A percentile compares a stretch with the other conserved stretches of the same genome.
These are phyloP conservation scores for Mesaphorura yosii DNA, from an alignment of 1,140 invertebrate genomes.

Conservation along the genomic window DNA sequence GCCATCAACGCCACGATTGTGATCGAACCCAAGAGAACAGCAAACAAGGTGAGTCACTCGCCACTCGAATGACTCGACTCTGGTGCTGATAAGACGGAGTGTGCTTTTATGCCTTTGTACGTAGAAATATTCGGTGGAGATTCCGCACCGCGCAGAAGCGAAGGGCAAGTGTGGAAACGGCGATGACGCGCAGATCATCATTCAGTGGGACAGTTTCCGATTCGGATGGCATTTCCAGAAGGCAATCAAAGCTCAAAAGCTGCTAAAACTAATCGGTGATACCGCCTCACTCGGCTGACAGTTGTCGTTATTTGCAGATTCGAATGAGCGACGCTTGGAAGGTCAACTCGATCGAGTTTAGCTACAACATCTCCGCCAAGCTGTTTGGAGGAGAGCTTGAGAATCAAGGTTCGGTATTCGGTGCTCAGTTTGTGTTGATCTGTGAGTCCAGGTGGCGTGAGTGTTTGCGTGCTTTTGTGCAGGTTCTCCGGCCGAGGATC, in stretches of 20 bases:
- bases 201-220: conserved; percentile 26
- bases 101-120: background rate
- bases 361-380: conserved; percentile 43
- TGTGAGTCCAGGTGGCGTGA: no score
- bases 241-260: conserved; percentile 8
- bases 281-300: background rate
- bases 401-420: no score
- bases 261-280: background rate
- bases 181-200: conserved; percentile 23
- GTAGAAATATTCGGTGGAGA: conserved; percentile 22
- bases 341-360: conserved; percentile 56
- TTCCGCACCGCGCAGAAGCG: conserved; percentile 21
- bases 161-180: conserved; percentile 28
- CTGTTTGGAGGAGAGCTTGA: conserved; percentile 39
- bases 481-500: conserved; percentile 10
- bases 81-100: background rate
- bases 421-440: no score
- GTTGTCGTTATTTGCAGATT: conserved; percentile 43
- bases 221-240: conserved; percentile 30
- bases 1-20: conserved; percentile 24
- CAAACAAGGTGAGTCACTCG: conserved; percentile 19
- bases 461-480: no score
- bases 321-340: conserved; percentile 76
- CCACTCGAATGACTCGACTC: background rate
- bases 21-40: conserved; percentile 26